These are phyloP conservation scores for Vimba vimba DNA, from an alignment of 2,113 vertebrate species.

Conservation along the genomic window DNA sequence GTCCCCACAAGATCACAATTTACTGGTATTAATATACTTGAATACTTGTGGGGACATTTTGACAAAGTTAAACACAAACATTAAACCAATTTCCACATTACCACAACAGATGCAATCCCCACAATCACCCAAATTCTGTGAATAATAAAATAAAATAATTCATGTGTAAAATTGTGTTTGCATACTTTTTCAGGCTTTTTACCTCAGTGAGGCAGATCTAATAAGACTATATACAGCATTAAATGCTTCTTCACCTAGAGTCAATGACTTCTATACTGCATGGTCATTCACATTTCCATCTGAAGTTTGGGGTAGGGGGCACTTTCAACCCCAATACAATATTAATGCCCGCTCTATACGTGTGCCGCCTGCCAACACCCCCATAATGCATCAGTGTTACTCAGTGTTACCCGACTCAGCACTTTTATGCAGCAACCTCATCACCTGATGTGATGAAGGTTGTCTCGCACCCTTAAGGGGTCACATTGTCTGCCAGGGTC, in stretches of 20 bases:
- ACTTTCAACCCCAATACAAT: constrained; percentile 26
- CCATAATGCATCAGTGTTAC: constrained; percentile 1
- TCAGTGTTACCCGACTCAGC: constrained; percentile 8
- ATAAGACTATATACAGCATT: not conserved
- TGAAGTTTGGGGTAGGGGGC: not conserved
- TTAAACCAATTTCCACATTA: not conserved
- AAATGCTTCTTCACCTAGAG: not conserved
- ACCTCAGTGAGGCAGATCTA: not conserved
- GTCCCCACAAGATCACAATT: too few species aligned
- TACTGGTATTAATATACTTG: too few species aligned
- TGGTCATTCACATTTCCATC: constrained; percentile 12
- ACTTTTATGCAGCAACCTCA: not conserved
- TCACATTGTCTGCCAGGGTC: constrained; percentile 1
- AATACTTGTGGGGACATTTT: too few species aligned
- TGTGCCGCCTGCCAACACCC: constrained; percentile 24
- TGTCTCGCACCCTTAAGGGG: constrained; percentile 3
- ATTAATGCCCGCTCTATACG: not conserved
- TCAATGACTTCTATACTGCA: constrained; percentile 1
- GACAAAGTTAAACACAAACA: not conserved
- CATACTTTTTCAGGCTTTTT: not conserved
- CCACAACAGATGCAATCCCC: not conserved
- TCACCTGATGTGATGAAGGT: constrained; percentile 5
- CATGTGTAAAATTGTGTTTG: not conserved
- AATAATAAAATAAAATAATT: not conserved
- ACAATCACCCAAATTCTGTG: not conserved